A percentile compares a stretch with the other conserved stretches of the same genome.
These are phyloP conservation scores for Xanthorhoe designata DNA, from an alignment of 2,888 invertebrate genomes.

Conservation along the genomic window DNA sequence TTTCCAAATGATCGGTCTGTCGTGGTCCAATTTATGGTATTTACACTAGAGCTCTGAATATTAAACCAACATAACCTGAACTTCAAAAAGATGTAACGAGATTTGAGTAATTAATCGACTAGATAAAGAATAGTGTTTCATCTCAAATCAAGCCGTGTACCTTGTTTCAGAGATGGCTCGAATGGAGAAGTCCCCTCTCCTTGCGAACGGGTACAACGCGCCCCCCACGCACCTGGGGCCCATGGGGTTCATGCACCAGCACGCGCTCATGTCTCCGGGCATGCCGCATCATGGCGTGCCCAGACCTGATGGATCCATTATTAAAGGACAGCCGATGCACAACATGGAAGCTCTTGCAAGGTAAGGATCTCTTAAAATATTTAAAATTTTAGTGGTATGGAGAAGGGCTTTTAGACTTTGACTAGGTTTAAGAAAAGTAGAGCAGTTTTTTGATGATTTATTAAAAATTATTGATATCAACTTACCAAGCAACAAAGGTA, in stretches of 20 bases:
- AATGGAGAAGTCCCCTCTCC: conserved; percentile 95
- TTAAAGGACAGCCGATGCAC: conserved; percentile 94
- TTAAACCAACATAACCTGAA: too few species aligned
- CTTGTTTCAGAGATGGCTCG: conserved; percentile 91
- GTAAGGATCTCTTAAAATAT: conserved; percentile 65
- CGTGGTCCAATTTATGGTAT: too few species aligned
- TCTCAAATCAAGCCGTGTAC: conserved; percentile 30
- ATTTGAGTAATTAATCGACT: conserved; percentile 19
- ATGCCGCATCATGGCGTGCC: conserved; percentile 93
- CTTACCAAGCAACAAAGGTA: too few species aligned
- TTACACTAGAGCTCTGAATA: too few species aligned
- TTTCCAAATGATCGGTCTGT: too few species aligned
- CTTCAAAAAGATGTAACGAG: too few species aligned
- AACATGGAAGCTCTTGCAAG: conserved; percentile 96
- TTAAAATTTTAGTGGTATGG: too few species aligned
- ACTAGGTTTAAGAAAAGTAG: too few species aligned
- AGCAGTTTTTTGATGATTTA: too few species aligned
- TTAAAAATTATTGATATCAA: too few species aligned
- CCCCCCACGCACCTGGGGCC: conserved; percentile 96
- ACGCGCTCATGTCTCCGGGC: conserved; percentile 95
- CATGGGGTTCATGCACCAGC: conserved; percentile 97
- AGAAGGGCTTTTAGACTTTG: too few species aligned
- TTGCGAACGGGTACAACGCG: conserved; percentile 97
- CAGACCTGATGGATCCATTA: conserved; percentile 92
- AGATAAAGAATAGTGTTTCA: conserved; percentile 29